phyloP scores from a whole-genome alignment of 2,888 invertebrate species.

The Drosophila antonietae region DNA sequence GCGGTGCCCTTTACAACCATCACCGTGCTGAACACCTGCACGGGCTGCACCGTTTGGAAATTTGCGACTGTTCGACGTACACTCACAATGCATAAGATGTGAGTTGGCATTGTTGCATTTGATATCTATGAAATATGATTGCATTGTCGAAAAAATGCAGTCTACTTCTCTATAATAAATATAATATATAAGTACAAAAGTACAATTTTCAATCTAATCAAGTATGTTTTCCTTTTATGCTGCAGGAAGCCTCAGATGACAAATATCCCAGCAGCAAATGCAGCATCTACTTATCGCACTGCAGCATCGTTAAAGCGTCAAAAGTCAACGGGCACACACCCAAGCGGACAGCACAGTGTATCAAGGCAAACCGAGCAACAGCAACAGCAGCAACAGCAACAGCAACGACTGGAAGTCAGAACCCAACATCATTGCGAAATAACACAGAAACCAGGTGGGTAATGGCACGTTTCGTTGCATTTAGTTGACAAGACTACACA shows the following conservation, averaged over 20 bases:
- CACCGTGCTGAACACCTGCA: slow-evolving; percentile 89
- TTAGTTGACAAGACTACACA: slow-evolving; percentile 28
- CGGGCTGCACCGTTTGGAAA: slow-evolving; percentile 88
- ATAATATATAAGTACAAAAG: background rate
- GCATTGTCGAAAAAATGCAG: background rate
- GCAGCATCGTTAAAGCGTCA: slow-evolving; percentile 79
- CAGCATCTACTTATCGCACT: slow-evolving; percentile 61
- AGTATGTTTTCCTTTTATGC: background rate
- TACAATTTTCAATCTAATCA: slow-evolving; percentile 10
- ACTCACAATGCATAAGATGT: slow-evolving; percentile 83
- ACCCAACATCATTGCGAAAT: slow-evolving; percentile 67
- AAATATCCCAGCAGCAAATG: slow-evolving; percentile 46
- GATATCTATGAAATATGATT: background rate
- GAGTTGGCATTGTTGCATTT: slow-evolving; percentile 31
- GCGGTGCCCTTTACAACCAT: slow-evolving; percentile 90
- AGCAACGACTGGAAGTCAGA: slow-evolving; percentile 40
- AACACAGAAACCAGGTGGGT: slow-evolving; percentile 80
- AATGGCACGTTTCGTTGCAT: slow-evolving; percentile 10
- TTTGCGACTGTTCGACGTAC: slow-evolving; percentile 85
- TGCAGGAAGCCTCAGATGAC: slow-evolving; percentile 66
- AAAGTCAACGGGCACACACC: slow-evolving; percentile 78
- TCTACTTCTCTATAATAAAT: background rate
- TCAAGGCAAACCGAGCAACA: slow-evolving; percentile 43
- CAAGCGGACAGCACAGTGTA: slow-evolving; percentile 75
- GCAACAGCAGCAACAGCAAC: slow-evolving; percentile 16